Evolutionary conservation across 2,888 invertebrate species (phyloP).

Genomic region (Laspeyria flexula): DNA sequence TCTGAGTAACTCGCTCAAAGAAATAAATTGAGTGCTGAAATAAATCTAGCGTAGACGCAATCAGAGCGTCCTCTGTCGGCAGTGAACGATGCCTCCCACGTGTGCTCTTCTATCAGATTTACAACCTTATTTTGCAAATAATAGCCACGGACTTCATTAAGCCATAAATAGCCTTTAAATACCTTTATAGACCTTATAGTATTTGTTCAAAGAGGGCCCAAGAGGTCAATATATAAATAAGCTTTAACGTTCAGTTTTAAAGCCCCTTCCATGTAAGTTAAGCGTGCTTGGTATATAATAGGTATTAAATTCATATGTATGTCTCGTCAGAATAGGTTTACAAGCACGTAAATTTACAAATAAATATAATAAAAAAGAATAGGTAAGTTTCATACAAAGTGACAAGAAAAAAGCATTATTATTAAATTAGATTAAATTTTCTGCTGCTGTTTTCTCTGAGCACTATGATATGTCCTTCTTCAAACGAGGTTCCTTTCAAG

Average conservation of each 20-base stretch:
- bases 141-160: conserved; percentile 52
- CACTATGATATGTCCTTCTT: too few species aligned
- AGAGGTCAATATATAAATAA: conserved; percentile 27
- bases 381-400: too few species aligned
- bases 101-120: conserved; percentile 60
- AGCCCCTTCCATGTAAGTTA: conserved; percentile 18
- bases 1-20: conserved; percentile 27
- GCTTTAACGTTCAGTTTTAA: conserved; percentile 9
- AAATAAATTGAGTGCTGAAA: conserved; percentile 47
- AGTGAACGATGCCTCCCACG: conserved; percentile 60
- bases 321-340: neutral
- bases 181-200: conserved; percentile 31
- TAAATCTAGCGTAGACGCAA: conserved; percentile 66
- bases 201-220: conserved; percentile 24
- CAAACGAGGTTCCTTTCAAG: too few species aligned
- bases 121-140: conserved; percentile 62
- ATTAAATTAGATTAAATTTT: too few species aligned
- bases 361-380: too few species aligned
- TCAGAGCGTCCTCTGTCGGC: conserved; percentile 56
- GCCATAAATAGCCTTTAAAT: conserved; percentile 44
- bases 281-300: conserved; percentile 13
- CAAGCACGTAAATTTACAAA: too few species aligned
- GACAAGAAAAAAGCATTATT: too few species aligned
- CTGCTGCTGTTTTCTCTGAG: too few species aligned
- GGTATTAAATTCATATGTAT: too few species aligned